phyloP scores from a whole-genome alignment of 2,888 invertebrate genomes.

The Anthophora plumipes region DNA sequence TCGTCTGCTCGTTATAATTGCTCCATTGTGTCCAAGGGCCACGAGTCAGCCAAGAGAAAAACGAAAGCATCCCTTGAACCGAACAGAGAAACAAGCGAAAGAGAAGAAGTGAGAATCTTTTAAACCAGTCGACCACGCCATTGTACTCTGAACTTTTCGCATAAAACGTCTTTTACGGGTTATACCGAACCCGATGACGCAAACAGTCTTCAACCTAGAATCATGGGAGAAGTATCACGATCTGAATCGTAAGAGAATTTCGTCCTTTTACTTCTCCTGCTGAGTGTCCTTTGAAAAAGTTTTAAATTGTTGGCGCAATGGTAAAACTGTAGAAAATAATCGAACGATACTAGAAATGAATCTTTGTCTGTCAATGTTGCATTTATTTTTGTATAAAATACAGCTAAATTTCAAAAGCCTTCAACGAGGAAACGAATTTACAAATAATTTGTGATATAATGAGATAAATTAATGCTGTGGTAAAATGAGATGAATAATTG shows the following conservation, averaged over 20 bases:
- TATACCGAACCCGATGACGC: constrained; percentile 13
- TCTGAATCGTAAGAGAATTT: constrained; percentile 1
- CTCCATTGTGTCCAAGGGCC: constrained; percentile 54
- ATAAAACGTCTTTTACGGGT: constrained; percentile 20
- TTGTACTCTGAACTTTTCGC: constrained; percentile 38
- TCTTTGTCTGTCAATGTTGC: no score
- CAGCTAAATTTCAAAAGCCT: no score
- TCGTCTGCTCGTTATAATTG: constrained; percentile 74
- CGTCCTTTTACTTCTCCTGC: neutral
- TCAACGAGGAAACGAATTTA: no score
- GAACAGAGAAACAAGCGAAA: neutral
- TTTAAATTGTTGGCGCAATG: neutral
- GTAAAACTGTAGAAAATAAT: no score
- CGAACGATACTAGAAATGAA: no score
- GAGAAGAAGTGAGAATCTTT: neutral
- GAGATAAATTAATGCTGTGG: no score
- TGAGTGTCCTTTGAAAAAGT: neutral
- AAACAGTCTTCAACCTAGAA: neutral
- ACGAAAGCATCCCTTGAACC: neutral
- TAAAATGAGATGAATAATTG: no score
- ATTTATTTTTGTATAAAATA: no score
- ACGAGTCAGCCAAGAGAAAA: constrained; percentile 14
- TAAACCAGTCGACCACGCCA: constrained; percentile 33
- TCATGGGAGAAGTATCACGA: neutral
- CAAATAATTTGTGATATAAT: no score